These are phyloP conservation scores for Coenonympha arcania DNA, from an alignment of 2,888 invertebrate species.

Conservation along the genomic window DNA sequence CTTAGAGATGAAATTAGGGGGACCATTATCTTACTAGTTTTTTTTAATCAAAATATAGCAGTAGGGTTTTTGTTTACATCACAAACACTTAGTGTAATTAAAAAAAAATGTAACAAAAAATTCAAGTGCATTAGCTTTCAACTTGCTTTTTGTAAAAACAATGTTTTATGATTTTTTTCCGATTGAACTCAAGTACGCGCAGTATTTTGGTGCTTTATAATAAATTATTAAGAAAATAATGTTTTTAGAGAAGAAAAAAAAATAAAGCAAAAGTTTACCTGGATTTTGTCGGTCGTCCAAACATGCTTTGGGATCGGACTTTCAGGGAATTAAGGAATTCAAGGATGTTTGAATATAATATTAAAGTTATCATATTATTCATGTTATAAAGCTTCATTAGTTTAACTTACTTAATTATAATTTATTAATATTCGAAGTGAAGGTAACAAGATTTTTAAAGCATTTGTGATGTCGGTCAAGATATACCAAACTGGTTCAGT, in stretches of 20 bases:
- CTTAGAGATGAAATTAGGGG: too few relatives aligned
- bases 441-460: constrained; percentile 34
- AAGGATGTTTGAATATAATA: constrained; percentile 21
- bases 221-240: background rate
- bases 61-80: background rate
- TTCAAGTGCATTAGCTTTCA: constrained; percentile 15
- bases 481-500: constrained; percentile 30
- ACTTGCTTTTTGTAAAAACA: constrained; percentile 29
- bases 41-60: too few relatives aligned
- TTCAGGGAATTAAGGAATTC: constrained; percentile 39
- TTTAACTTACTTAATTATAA: constrained; percentile 25
- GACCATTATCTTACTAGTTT: too few relatives aligned
- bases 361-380: constrained; percentile 31
- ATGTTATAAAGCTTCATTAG: constrained; percentile 41
- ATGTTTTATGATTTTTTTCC: background rate
- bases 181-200: constrained; percentile 1
- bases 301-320: constrained; percentile 60
- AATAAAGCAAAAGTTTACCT: constrained; percentile 62
- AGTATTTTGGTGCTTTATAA: background rate
- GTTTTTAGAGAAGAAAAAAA: constrained; percentile 35
- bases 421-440: constrained; percentile 24
- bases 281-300: constrained; percentile 58
- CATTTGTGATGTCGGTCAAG: constrained; percentile 29
- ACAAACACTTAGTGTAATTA: background rate
- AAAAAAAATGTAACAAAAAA: too few relatives aligned